Evolutionary conservation across 2,888 invertebrate species (phyloP).

Genomic region (Nephrotoma appendiculata): DNA sequence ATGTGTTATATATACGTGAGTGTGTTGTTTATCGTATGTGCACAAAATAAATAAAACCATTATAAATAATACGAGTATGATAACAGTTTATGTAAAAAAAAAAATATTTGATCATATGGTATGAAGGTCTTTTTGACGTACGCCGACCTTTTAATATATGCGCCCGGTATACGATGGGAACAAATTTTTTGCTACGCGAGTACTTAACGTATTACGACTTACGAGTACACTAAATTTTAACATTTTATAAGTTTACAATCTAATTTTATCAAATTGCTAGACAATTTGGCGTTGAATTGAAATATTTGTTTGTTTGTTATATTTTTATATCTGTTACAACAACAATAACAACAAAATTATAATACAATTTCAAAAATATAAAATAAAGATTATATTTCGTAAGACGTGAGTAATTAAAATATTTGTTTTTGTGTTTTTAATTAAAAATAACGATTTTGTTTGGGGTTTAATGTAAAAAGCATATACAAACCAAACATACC

Average conservation of each 20-base stretch:
- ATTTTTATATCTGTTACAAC: background rate
- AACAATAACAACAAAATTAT: background rate
- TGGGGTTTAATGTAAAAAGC: background rate
- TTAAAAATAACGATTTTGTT: background rate
- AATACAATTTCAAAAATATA: background rate
- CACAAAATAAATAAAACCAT: background rate
- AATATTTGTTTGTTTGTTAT: background rate
- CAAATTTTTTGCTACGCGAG: background rate
- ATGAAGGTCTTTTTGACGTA: background rate
- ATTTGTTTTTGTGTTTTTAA: background rate
- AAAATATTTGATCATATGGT: background rate
- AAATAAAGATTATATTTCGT: background rate
- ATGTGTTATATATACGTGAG: background rate
- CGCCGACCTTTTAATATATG: background rate
- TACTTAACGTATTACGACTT: background rate
- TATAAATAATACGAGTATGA: background rate
- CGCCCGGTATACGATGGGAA: background rate
- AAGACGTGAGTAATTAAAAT: background rate
- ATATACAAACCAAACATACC: too few relatives aligned
- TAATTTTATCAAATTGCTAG: background rate
- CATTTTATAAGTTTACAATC: background rate
- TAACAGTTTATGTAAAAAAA: background rate
- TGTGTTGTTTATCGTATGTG: background rate
- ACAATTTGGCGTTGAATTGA: background rate
- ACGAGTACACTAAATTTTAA: background rate